phyloP scores from a whole-genome alignment of 2,888 invertebrate species.

The Euphydryas editha region DNA sequence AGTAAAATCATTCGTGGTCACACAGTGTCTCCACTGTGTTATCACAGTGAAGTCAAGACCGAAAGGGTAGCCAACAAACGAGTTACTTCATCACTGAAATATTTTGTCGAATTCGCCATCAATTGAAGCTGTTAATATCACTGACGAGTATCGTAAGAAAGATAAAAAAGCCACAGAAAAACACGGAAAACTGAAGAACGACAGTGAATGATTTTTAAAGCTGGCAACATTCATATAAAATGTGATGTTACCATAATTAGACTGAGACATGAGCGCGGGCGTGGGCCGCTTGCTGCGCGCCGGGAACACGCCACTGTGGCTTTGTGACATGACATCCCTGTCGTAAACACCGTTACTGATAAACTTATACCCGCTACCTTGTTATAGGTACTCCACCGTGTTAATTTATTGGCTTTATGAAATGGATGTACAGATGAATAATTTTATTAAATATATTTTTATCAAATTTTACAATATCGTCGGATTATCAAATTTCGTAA shows the following conservation, averaged over 20 bases:
- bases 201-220: conserved; percentile 24
- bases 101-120: no score
- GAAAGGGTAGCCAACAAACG: no score
- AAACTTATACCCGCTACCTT: background rate
- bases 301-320: conserved; percentile 76
- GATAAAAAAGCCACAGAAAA: background rate
- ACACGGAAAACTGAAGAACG: background rate
- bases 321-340: conserved; percentile 80
- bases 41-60: no score
- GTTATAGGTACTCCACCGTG: background rate
- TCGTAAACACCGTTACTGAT: conserved; percentile 35
- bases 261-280: conserved; percentile 73
- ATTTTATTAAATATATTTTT: background rate
- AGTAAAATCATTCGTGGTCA: no score
- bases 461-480: background rate
- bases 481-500: background rate
- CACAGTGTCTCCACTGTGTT: no score
- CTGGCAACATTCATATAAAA: conserved; percentile 36
- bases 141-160: background rate
- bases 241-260: conserved; percentile 72
- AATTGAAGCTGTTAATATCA: no score
- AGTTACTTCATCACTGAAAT: no score
- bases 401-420: background rate
- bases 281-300: conserved; percentile 62
- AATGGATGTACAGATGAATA: background rate